Evolutionary conservation across 2,888 invertebrate species (phyloP), one percentile per base, ranked within the genome.

Genomic region (Athrips mouffetella): DNA sequence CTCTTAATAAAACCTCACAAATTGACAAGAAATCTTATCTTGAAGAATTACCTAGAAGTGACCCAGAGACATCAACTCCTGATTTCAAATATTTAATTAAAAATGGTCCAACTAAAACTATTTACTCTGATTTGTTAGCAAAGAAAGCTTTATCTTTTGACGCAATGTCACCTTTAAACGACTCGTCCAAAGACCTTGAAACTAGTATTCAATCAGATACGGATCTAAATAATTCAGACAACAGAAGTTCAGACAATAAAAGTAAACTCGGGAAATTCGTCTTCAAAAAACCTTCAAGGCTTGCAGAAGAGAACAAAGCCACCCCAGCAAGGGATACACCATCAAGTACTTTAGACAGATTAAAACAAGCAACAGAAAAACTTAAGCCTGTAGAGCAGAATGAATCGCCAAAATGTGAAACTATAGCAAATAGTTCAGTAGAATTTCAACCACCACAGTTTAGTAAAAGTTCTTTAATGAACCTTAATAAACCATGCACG

Each of bases 211-310:
- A 68, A 13, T 60, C 70, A 42, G 30, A 44, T 25, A n/a, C 23
- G n/a, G 44, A 16, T 16, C 11, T 37, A 3, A 37, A 37, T 20
- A 20, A n/a, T 37, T 37, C 37, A 20, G 70, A 73, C 21, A 65
- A 54, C 48, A n/a, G n/a, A n/a, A n/a, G n/a, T n/a, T n/a, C n/a
- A n/a, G 52, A 47, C 0, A 73, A 64, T 48, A 81, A 73, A 56
- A 70, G 68, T 27, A 87, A 82, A 66, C n/a, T n/a, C n/a, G 78
- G 83, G 1, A 84, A 83, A 57, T 89, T 89, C 55, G 78, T 85
- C 1, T 85, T 83, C 45, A 89, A 87, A 65, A 78, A 71, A 51
- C 86, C 88, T 2, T 82, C 87, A 7, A 66, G 70, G 47, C 55
- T 75, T 1, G 62, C 66, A 20, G 53, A 59, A 10, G 75, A 75